These are phyloP conservation scores for Pocota personata DNA, from an alignment of 2,888 invertebrate species.

Conservation along the genomic window DNA sequence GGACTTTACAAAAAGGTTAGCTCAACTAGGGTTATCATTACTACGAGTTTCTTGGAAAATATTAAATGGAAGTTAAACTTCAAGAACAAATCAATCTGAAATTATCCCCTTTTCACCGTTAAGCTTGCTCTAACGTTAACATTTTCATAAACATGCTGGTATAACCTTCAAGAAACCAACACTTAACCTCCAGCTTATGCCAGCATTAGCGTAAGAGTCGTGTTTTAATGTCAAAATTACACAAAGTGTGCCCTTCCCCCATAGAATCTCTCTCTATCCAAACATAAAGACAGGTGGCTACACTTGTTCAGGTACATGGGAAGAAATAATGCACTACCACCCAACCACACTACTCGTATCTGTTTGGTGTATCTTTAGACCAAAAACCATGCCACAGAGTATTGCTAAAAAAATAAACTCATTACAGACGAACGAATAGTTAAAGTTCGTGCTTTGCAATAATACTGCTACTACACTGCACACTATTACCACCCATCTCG, in stretches of 20 bases:
- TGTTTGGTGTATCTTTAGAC: background rate
- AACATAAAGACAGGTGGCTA: slow-evolving; percentile 16
- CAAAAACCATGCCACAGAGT: background rate
- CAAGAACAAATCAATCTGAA: no score
- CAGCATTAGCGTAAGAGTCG: slow-evolving; percentile 32
- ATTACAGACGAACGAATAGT: slow-evolving; percentile 23
- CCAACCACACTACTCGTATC: background rate
- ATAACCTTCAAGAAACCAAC: background rate
- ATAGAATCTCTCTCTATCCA: background rate
- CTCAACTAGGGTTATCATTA: no score
- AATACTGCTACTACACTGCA: background rate
- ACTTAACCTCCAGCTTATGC: slow-evolving; percentile 22
- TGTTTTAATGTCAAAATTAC: slow-evolving; percentile 52
- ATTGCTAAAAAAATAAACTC: slow-evolving; percentile 30
- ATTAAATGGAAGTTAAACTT: no score
- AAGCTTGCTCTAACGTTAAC: no score
- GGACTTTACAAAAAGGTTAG: no score
- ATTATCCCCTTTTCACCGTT: no score
- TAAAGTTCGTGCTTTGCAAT: slow-evolving; percentile 25
- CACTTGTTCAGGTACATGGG: slow-evolving; percentile 16
- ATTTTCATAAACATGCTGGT: no score
- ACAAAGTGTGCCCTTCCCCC: slow-evolving; percentile 2
- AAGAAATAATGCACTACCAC: background rate
- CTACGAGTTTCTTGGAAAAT: no score
- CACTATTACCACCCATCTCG: slow-evolving; percentile 52